Evolutionary conservation across 2,113 vertebrate genomes (phyloP).

Genomic region (Cryptomyrus ogoouensis): DNA sequence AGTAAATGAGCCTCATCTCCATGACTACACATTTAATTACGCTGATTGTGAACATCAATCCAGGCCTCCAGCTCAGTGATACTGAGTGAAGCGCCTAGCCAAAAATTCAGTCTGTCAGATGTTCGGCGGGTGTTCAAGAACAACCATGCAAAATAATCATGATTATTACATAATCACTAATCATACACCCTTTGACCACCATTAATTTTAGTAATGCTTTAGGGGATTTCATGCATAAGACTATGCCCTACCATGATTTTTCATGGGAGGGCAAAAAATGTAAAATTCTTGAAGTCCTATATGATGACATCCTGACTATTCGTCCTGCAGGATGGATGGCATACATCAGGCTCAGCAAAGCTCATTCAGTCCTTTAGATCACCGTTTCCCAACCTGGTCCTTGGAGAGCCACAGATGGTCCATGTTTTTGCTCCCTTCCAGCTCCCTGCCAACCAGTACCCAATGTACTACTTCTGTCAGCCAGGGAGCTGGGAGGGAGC

Average conservation of each 20-base stretch:
- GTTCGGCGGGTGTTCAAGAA: no score
- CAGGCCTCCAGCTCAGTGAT: background rate
- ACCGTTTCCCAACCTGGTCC: background rate
- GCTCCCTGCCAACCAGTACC: background rate
- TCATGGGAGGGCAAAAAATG: background rate
- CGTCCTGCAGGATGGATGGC: no score
- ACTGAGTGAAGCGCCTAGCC: constrained; percentile 8
- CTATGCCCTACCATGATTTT: background rate
- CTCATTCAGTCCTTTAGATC: background rate
- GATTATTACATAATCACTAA: constrained; percentile 19
- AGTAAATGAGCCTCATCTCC: constrained; percentile 54
- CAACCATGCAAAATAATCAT: constrained; percentile 24
- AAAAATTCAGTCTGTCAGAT: constrained; percentile 23
- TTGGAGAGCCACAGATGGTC: background rate
- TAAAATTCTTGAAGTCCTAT: background rate
- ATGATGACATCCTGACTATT: background rate
- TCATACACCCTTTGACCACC: background rate
- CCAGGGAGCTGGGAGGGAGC: background rate
- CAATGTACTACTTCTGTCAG: no score
- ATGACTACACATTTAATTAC: constrained; percentile 53
- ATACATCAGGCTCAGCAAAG: background rate
- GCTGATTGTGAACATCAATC: constrained; percentile 38
- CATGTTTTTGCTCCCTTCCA: background rate
- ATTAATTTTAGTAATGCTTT: background rate
- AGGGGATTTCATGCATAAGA: background rate